Base-by-base conservation (phyloP, 2,888 invertebrate species). In the Eucera pruinosa region DNA sequence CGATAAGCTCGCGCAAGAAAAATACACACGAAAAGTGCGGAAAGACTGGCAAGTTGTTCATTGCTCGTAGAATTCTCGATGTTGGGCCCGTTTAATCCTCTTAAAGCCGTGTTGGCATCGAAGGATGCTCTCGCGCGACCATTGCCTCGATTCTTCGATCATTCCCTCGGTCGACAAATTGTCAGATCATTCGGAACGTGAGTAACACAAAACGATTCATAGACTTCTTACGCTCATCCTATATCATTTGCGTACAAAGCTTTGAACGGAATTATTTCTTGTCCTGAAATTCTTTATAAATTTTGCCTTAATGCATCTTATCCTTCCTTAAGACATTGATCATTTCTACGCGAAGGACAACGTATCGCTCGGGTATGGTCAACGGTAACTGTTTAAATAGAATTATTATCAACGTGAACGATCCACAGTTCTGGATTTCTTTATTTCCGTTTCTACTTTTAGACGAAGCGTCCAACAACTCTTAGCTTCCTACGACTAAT, bases 131-230 rank as follows among this genome's bases (percentile, higher is more conserved):
- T 64, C 18, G 47, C 41, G 15, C 36, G 33, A 52, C 50, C 73
- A 18, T 48, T 67, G 57, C 30, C 50, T 23, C 66, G 58, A 48
- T 57, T 67, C 23, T 36, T 52, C 48, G 45, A 67, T 54, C 55
- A 20, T 65, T 45, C 36, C 18, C 18, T 45, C 61, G 11, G 33
- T n/a, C 52, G 47, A 30, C 45, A 47, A 11, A 33, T 48, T 18
- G 18, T 67, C 55, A 78, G 67, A 47, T 64, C 30, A 27, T 50
- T 78, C 18, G 45, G 54, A 75, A 78, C 68, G 80, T 80, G 74
- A 78, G 78, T 80, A 80, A 64, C 45, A 13, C 18, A 45, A 67
- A 13, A 36, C 48, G 61, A 27, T 27, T 30, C 33, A n/a, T 11
- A 13, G 36, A 68, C 50, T 20, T 60, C 13, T 61, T 18, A 41